These are phyloP conservation scores for Protonibea diacanthus DNA, from an alignment of 2,797 vertebrate species.

Conservation along the genomic window DNA sequence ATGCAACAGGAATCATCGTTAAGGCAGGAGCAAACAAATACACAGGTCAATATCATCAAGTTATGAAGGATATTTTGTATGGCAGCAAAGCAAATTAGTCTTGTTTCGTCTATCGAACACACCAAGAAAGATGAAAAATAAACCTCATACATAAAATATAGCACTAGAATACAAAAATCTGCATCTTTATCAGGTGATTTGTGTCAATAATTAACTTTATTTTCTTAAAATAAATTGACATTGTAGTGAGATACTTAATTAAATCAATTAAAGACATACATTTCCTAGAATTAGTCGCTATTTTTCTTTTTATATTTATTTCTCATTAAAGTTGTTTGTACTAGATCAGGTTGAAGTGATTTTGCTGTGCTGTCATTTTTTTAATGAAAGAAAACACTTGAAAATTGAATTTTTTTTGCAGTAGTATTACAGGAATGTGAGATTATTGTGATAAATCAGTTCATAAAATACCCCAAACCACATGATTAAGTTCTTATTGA, in stretches of 20 bases:
- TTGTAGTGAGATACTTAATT: not conserved
- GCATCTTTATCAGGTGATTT: not conserved
- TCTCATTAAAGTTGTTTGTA: not conserved
- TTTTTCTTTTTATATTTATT: not conserved
- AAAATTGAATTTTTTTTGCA: not conserved
- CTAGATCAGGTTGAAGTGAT: not conserved
- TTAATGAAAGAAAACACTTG: not conserved
- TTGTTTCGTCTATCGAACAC: not conserved
- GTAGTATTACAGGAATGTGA: not conserved
- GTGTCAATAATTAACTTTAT: not conserved
- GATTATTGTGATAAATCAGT: constrained; percentile 14
- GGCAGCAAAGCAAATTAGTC: not conserved
- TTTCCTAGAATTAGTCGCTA: fast-evolving
- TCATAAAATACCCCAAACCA: constrained; percentile 30
- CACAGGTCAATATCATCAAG: not conserved
- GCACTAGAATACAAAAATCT: not conserved
- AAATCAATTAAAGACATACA: not conserved
- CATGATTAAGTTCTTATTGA: not conserved
- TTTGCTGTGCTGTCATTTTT: not conserved
- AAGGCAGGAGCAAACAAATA: constrained; percentile 2
- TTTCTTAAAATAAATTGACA: not conserved
- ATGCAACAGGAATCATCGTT: not conserved
- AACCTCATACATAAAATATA: no score
- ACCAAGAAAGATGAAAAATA: no score
- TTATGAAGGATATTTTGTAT: not conserved